Evolutionary conservation across 2,888 invertebrate species (phyloP).

Genomic region (Nemotelus nigrinus): DNA sequence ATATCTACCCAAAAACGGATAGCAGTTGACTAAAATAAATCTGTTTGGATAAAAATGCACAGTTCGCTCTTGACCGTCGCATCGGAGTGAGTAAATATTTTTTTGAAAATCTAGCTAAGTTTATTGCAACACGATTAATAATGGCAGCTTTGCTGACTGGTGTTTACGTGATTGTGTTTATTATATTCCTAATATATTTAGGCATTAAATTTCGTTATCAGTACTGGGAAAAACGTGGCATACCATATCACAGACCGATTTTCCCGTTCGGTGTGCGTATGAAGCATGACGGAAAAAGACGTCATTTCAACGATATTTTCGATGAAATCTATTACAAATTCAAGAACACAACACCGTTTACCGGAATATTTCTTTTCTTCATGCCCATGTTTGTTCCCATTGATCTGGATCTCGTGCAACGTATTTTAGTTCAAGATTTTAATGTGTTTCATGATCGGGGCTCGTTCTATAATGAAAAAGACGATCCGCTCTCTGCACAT

Average conservation of each 20-base stretch:
- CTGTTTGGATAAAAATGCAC: no score
- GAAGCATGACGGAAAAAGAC: constrained; percentile 9
- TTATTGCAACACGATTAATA: neutral
- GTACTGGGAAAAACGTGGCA: constrained; percentile 55
- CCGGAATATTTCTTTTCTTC: constrained; percentile 59
- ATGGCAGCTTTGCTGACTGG: constrained; percentile 6
- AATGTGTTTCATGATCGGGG: constrained; percentile 60
- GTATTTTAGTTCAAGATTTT: constrained; percentile 59
- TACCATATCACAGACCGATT: constrained; percentile 51
- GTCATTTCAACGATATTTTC: constrained; percentile 49
- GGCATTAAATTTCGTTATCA: constrained; percentile 20
- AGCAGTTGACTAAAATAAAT: no score
- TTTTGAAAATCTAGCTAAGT: no score
- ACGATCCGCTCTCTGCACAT: constrained; percentile 63
- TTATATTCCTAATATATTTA: neutral
- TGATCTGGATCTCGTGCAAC: constrained; percentile 59
- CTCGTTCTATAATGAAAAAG: constrained; percentile 57
- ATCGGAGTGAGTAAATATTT: no score
- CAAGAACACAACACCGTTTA: constrained; percentile 54
- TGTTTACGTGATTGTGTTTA: neutral
- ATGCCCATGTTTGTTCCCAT: constrained; percentile 58
- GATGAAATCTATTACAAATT: constrained; percentile 50
- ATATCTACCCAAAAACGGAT: no score
- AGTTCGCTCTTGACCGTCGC: no score
- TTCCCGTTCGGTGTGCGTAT: constrained; percentile 56